Base-by-base conservation (phyloP, 2,797 vertebrate genomes). In the Jordanella pulchra region DNA sequence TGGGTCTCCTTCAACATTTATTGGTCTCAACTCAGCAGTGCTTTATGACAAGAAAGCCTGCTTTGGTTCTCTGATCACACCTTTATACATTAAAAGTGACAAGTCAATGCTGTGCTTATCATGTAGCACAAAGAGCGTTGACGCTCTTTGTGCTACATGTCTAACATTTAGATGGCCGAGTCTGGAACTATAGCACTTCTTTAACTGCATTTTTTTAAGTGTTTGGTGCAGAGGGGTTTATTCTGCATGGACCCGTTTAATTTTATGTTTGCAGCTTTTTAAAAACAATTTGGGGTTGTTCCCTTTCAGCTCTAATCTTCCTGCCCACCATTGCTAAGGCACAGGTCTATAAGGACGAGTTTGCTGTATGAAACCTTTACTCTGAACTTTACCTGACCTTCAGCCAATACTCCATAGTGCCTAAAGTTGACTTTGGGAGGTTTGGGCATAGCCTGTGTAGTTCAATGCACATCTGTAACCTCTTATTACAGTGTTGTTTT, bases 1-100 rank as follows among this genome's bases (percentile, higher is more conserved):
- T 74, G 75, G 88, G 86, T 88, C 84, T 78, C 71, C 79, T 90
- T 85, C 83, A 75, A 75, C 81, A 80, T 84, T 88, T 79, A 65
- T 55, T 71, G 68, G 73, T 71, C 67, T 89, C 85, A 89, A 81
- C 88, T 88, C 79, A 72, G 86, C 82, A 53, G 14, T 81, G 85
- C 84, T 88, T 83, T 79, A 80, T 76, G 79, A 78, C 80, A 83
- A 81, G 77, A 61, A 65, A 54, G 75, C 78, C 78, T 86, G 80
- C 67, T 79, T 53, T 15, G 10, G 55, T 80, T 77, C 85, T 84
- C 78, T 83, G 75, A 86, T 81, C 81, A 78, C 72, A 75, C 63
- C 65, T 77, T 75, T 51, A 73, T 32, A 68, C 42, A 56, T 75
- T 72, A 75, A 78, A 73, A 76, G 84, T 69, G 82, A 84, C 53